Evolutionary conservation across 1,140 invertebrate species (phyloP), one percentile per base, ranked within the genome.

Genomic region (Holotrichia oblita): DNA sequence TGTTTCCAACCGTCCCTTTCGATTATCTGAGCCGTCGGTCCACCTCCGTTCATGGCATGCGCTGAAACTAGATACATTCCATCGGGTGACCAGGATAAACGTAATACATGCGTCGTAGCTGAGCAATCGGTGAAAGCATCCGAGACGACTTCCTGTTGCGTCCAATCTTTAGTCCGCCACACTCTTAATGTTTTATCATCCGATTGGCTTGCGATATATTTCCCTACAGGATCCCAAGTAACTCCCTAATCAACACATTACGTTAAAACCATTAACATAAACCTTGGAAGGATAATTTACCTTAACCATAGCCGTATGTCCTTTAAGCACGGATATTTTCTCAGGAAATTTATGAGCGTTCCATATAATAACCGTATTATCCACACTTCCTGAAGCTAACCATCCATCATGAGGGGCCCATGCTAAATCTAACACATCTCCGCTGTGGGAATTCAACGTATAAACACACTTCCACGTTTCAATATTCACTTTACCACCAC

Each of bases 211-310:
- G 97, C 97, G 42, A 99, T 88, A 86, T 98, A 99, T 88, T 98
- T 98, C 0, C 98, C 98, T 77, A 98, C 93, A 0, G 98, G 98
- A 89, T 99, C 98, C 97, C 98, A 99, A n/a, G 96, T 94, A 9
- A 99, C 95, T 20, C 98, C 98, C 83, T 86, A 72, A 64, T 79
- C 10, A 80, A n/a, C 4, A 34, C 27, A 4, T 34, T 34, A 4
- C 4, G 20, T 34, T 78, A 76, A 42, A 48, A 76, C 17, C 44
- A 76, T 55, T 44, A 3, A 12, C 8, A 64, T 64, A 17, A 6
- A 7, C 3, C 17, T 22, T 64, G 22, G 12, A 69, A 6, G 22
- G 3, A 22, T 27, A 9, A 59, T 74, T 80, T 81, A 86, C 85
- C 89, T 98, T 98, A 0, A 99, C 97, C 80, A 99, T 89, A 4